Conservation (phyloP, 37 sponge, comb jelly and placozoan species). For the Aphrocallistes beatrix region DNA sequence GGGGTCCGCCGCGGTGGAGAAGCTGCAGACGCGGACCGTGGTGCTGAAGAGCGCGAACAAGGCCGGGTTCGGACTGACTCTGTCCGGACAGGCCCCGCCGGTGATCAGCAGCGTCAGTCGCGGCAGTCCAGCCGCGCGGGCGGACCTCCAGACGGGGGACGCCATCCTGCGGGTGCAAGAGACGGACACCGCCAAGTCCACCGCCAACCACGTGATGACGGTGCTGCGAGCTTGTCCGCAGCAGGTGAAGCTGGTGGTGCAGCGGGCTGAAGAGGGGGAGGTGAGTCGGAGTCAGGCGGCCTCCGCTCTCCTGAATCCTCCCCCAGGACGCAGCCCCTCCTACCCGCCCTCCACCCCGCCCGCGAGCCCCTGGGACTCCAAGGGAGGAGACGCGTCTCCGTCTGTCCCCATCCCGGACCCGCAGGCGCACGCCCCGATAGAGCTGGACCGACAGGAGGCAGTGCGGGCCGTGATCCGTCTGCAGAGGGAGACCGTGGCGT, state of each 20-base stretch:
- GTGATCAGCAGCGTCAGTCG: neutral
- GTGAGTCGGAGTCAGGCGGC: neutral
- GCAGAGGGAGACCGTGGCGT: neutral
- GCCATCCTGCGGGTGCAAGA: neutral
- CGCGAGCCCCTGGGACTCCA: too few species aligned
- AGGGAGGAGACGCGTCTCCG: too few species aligned
- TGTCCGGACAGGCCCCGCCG: neutral
- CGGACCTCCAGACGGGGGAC: neutral
- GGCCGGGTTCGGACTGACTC: neutral
- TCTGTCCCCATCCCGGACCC: too few species aligned
- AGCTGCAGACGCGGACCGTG: neutral
- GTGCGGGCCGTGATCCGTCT: neutral
- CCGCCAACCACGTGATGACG: neutral
- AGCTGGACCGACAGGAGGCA: neutral
- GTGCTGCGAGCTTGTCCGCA: neutral
- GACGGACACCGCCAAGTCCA: conserved; percentile 3
- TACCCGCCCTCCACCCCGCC: neutral
- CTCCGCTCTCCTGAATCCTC: neutral
- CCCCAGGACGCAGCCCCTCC: neutral
- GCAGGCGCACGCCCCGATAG: neutral
- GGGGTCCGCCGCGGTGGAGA: neutral
- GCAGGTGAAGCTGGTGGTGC: neutral
- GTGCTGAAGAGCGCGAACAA: neutral
- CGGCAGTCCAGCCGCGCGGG: neutral
- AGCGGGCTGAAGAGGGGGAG: neutral